phyloP scores from a whole-genome alignment of 2,797 vertebrate species.

The Streptopelia turtur region DNA sequence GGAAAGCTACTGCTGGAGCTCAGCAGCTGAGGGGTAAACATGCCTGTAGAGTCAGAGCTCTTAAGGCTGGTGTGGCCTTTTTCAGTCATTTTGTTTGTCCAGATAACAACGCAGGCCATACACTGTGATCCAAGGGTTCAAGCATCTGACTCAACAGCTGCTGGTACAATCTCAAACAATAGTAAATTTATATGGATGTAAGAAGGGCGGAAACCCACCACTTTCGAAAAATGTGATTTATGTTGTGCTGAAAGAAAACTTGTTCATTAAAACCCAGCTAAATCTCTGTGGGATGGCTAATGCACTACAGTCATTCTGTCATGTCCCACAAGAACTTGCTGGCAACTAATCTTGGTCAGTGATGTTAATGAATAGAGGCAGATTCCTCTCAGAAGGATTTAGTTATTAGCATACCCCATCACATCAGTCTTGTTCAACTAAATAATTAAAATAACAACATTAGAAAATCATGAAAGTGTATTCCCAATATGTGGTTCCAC shows the following conservation, averaged over 20 bases:
- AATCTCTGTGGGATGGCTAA: neutral
- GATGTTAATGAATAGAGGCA: slow-evolving; percentile 17
- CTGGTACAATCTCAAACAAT: neutral
- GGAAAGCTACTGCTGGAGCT: neutral
- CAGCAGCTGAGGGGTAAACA: neutral
- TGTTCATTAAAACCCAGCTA: neutral
- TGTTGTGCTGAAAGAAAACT: neutral
- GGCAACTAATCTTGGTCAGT: slow-evolving; percentile 9
- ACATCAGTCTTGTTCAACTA: slow-evolving; percentile 37
- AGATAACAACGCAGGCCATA: neutral
- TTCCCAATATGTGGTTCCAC: slow-evolving; percentile 7
- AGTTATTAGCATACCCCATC: slow-evolving; percentile 12
- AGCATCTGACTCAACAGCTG: neutral
- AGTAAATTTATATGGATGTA: neutral
- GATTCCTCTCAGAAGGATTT: slow-evolving; percentile 15
- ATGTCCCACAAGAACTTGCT: neutral
- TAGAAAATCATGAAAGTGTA: slow-evolving; percentile 17
- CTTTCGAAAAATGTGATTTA: neutral
- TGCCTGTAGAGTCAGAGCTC: neutral
- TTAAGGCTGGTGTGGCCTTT: neutral
- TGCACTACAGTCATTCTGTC: neutral
- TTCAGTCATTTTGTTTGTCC: neutral
- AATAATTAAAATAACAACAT: slow-evolving; percentile 53
- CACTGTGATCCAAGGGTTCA: neutral
- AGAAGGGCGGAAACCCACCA: neutral